A percentile compares a stretch with the other conserved stretches of the same genome.
phyloP scores from a whole-genome alignment of 2,113 vertebrate species.

The Pteronura brasiliensis region DNA sequence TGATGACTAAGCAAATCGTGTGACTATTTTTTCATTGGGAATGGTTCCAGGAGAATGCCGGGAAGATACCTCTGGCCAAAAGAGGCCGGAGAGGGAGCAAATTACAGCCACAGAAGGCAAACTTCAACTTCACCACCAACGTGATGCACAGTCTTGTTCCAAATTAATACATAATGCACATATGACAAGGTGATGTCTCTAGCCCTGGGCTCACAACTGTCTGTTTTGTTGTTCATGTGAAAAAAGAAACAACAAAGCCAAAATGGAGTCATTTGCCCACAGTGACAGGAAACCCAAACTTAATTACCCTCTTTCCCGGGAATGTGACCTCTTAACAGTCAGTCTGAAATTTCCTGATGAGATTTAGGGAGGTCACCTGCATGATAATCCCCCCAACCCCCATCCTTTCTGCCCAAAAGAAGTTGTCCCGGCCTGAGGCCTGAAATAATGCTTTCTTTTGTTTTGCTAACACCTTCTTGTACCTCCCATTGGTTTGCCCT shows the following conservation, averaged over 20 bases:
- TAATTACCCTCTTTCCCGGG: not conserved
- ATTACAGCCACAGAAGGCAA: not conserved
- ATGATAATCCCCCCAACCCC: not conserved
- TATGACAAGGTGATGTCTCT: not conserved
- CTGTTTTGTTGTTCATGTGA: not conserved
- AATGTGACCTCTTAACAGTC: not conserved
- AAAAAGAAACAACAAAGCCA: not conserved
- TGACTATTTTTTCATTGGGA: not conserved
- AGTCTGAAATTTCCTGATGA: not conserved
- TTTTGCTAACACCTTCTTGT: not conserved
- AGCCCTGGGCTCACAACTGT: too few relatives aligned
- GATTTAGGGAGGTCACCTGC: not conserved
- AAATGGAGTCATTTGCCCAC: not conserved
- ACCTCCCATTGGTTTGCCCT: not conserved
- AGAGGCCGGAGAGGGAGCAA: not conserved
- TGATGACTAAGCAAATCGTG: not conserved
- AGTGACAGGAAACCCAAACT: not conserved
- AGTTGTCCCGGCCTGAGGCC: not conserved
- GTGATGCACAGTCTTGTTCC: not conserved
- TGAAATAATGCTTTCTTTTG: not conserved
- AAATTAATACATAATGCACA: not conserved
- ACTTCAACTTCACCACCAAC: accelerated
- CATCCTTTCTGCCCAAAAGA: not conserved
- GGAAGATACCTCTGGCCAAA: not conserved
- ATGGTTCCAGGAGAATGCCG: not conserved